Percentiles rank a stretch among this genome's conserved stretches.
Conservation (phyloP, 1,140 invertebrate species). For the Drosophila bipectinata region DNA sequence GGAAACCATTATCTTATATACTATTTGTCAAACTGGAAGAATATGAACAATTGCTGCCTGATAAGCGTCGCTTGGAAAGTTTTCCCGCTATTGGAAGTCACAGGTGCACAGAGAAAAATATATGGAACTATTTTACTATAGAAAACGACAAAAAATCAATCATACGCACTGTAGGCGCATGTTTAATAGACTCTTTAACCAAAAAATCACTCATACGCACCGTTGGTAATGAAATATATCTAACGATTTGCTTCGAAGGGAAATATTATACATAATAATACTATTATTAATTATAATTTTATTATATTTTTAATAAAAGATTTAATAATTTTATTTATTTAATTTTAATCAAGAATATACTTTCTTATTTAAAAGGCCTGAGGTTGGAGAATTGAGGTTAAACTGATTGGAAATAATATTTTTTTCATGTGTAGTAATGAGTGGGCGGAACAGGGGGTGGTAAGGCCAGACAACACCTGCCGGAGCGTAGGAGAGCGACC, state of each 20-base stretch:
- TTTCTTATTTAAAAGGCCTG: too few species aligned
- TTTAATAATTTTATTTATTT: too few species aligned
- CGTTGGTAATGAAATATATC: not conserved
- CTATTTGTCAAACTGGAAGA: slow-evolving; percentile 55
- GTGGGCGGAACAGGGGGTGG: slow-evolving; percentile 13
- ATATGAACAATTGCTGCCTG: slow-evolving; percentile 52
- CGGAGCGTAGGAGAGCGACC: slow-evolving; percentile 27
- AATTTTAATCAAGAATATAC: too few species aligned
- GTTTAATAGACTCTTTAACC: too few species aligned
- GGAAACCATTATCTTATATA: slow-evolving; percentile 57
- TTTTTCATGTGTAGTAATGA: not conserved
- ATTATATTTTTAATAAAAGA: too few species aligned
- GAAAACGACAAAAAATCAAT: not conserved
- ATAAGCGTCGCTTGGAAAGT: slow-evolving; percentile 49
- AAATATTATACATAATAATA: too few species aligned
- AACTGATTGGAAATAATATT: not conserved
- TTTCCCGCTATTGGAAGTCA: slow-evolving; percentile 17
- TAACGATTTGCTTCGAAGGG: too few species aligned
- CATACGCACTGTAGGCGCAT: not conserved
- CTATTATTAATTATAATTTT: too few species aligned
- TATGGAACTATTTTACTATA: not conserved
- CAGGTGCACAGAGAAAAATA: slow-evolving; percentile 10
- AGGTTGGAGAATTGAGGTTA: not conserved
- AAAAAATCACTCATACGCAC: slow-evolving; percentile 1
- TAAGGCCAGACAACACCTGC: slow-evolving; percentile 16